phyloP scores from a whole-genome alignment of 2,888 invertebrate genomes.

The Xylocampa areola region DNA sequence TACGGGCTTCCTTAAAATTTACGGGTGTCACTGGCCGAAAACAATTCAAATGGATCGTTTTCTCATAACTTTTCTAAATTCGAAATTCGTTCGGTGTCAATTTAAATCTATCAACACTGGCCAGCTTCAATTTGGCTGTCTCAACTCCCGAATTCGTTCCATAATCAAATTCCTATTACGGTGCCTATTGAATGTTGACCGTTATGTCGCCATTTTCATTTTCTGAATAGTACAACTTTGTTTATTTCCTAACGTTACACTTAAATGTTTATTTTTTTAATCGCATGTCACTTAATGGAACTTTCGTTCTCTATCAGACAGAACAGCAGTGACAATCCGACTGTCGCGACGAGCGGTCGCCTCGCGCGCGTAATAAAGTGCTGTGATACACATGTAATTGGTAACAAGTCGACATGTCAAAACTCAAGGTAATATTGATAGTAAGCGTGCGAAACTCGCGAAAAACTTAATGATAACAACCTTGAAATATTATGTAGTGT shows the following conservation, averaged over 20 bases:
- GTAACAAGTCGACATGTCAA: slow-evolving; percentile 74
- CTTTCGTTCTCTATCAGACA: slow-evolving; percentile 55
- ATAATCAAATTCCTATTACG: slow-evolving; percentile 46
- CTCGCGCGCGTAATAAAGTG: slow-evolving; percentile 48
- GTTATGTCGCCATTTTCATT: slow-evolving; percentile 42
- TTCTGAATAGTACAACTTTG: slow-evolving; percentile 34
- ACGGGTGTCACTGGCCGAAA: slow-evolving; percentile 16
- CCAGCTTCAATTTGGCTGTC: slow-evolving; percentile 34
- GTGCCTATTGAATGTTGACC: slow-evolving; percentile 31
- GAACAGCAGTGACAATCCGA: slow-evolving; percentile 56
- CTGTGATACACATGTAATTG: slow-evolving; percentile 61
- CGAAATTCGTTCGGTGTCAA: slow-evolving; percentile 42
- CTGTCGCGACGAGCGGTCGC: slow-evolving; percentile 52
- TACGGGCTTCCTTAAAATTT: too few relatives aligned
- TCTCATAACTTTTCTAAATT: slow-evolving; percentile 12
- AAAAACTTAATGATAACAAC: slow-evolving; percentile 54
- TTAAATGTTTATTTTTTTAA: slow-evolving; percentile 42
- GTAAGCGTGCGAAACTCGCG: slow-evolving; percentile 55
- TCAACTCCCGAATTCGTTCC: slow-evolving; percentile 42
- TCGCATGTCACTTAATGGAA: slow-evolving; percentile 47
- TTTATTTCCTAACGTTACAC: slow-evolving; percentile 38
- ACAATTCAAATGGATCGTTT: background rate
- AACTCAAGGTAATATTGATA: slow-evolving; percentile 80
- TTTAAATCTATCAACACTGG: slow-evolving; percentile 53
- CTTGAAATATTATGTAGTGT: slow-evolving; percentile 43